Evolutionary conservation across 2,113 vertebrate genomes (phyloP).

Genomic region (Forbesichthys papilliferus): DNA sequence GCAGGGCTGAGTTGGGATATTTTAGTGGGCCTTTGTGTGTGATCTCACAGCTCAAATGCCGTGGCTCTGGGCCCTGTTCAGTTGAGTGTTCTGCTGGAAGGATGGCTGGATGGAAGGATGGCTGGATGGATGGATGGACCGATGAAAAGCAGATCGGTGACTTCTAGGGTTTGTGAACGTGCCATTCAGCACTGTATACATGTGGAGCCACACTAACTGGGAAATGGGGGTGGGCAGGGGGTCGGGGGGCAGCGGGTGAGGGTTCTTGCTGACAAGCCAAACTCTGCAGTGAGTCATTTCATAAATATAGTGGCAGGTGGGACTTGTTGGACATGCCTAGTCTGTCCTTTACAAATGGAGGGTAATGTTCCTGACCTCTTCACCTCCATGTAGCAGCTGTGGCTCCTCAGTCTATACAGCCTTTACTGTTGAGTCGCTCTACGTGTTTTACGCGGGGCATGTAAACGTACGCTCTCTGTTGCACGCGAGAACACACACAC

Average conservation of each 20-base stretch:
- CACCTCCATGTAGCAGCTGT: constrained; percentile 68
- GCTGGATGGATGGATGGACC: too few relatives aligned
- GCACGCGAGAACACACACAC: too few relatives aligned
- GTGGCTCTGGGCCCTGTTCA: too few relatives aligned
- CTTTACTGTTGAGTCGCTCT: constrained; percentile 38
- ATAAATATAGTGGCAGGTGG: constrained; percentile 73
- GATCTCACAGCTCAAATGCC: too few relatives aligned
- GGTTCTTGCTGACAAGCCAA: constrained; percentile 61
- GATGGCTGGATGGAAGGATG: neutral
- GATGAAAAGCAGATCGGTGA: neutral
- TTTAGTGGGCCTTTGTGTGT: too few relatives aligned
- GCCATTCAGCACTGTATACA: constrained; percentile 33
- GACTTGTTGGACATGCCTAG: constrained; percentile 72
- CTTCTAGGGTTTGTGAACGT: constrained; percentile 36
- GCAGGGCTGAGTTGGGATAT: too few relatives aligned
- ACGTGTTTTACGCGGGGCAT: neutral
- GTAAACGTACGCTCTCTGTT: neutral
- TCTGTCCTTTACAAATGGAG: constrained; percentile 69
- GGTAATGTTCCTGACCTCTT: constrained; percentile 74
- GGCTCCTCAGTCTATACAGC: constrained; percentile 57
- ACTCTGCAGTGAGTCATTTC: constrained; percentile 62
- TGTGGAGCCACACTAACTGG: constrained; percentile 35
- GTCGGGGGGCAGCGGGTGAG: neutral
- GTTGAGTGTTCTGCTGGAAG: neutral
- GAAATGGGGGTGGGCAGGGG: neutral